phyloP scores from a whole-genome alignment of 2,888 invertebrate genomes.

The Sinopyrophorus schimmeli region DNA sequence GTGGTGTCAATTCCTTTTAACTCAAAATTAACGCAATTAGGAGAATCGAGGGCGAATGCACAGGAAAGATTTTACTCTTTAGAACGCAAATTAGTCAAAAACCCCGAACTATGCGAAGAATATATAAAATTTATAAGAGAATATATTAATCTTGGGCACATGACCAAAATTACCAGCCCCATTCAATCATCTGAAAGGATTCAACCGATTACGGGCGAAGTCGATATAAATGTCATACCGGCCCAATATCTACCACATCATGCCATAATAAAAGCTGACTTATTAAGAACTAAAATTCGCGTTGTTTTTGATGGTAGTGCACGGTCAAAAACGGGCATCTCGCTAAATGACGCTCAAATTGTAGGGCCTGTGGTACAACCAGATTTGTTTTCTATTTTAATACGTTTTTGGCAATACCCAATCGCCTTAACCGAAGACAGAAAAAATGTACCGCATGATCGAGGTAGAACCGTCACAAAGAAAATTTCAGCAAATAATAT shows the following conservation, averaged over 20 bases:
- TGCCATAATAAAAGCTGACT: conserved; percentile 23
- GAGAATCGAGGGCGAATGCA: conserved; percentile 15
- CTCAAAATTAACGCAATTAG: conserved; percentile 3
- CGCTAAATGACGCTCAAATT: conserved; percentile 30
- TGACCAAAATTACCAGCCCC: conserved; percentile 25
- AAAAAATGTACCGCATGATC: conserved; percentile 40
- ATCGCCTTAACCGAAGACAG: conserved; percentile 37
- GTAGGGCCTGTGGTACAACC: conserved; percentile 25
- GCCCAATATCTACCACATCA: conserved; percentile 24
- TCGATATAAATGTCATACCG: background rate
- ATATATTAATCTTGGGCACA: conserved; percentile 36
- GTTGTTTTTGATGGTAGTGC: conserved; percentile 25
- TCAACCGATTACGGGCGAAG: background rate
- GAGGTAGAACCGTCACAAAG: conserved; percentile 25
- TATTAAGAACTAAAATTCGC: conserved; percentile 22
- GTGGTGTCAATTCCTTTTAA: conserved; percentile 25
- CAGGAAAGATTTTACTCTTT: conserved; percentile 14
- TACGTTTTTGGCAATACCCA: conserved; percentile 35
- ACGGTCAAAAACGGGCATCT: conserved; percentile 10
- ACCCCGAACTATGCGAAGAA: conserved; percentile 3
- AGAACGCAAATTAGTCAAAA: conserved; percentile 20
- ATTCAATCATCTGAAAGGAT: background rate
- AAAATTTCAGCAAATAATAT: conserved; percentile 36
- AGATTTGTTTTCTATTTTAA: conserved; percentile 32
- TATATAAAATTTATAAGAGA: conserved; percentile 31